Percentiles rank a stretch among this genome's conserved stretches.
Evolutionary conservation across 2,888 invertebrate genomes (phyloP).

Genomic region (Apoderus coryli): DNA sequence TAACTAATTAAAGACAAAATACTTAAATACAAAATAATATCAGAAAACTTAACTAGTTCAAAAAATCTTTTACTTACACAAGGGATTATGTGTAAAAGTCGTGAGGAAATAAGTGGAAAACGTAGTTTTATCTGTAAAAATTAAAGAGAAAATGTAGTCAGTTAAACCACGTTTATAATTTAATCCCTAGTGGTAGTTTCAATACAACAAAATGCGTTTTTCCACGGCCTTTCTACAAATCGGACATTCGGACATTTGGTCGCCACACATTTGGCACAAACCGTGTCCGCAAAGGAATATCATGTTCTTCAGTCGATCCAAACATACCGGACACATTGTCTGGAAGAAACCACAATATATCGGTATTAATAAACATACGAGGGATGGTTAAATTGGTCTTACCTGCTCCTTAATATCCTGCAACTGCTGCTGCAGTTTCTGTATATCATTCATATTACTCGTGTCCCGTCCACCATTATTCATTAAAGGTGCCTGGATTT

Average conservation of each 20-base stretch:
- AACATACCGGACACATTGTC: constrained; percentile 97
- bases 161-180: no score
- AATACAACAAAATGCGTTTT: constrained; percentile 86
- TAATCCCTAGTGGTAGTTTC: no score
- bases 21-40: no score
- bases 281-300: constrained; percentile 97
- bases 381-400: constrained; percentile 17
- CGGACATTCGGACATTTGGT: constrained; percentile 93
- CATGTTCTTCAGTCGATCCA: constrained; percentile 97
- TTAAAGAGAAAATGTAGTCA: no score
- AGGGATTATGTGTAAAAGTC: no score
- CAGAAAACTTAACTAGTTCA: no score
- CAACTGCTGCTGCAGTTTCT: constrained; percentile 83
- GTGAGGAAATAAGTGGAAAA: no score
- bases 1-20: no score
- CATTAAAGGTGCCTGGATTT: constrained; percentile 36
- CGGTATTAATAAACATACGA: not conserved
- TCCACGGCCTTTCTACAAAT: constrained; percentile 95
- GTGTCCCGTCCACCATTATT: constrained; percentile 56
- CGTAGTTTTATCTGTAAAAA: no score
- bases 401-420: constrained; percentile 98
- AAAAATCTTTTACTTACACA: no score
- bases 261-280: constrained; percentile 96
- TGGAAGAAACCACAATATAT: constrained; percentile 34
- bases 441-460: constrained; percentile 62